Evolutionary conservation across 2,113 vertebrate species (phyloP).

Genomic region (Accipiter cooperii): DNA sequence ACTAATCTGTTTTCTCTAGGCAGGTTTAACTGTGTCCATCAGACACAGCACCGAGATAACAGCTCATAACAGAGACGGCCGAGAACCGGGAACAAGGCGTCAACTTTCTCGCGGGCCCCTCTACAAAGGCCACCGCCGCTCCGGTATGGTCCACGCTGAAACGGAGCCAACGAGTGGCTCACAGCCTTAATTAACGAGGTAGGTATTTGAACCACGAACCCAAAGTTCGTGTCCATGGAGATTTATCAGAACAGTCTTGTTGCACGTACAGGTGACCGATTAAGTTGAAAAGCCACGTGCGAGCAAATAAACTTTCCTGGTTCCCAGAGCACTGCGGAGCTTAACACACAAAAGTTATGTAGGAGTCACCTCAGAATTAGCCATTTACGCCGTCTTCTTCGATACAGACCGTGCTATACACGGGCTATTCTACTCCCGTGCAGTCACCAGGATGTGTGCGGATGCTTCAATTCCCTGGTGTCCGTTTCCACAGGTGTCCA

Average conservation of each 20-base stretch:
- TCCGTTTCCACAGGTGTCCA: not conserved
- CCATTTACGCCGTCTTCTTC: not conserved
- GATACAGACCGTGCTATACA: rapidly evolving
- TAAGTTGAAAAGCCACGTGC: not conserved
- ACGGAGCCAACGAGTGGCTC: not conserved
- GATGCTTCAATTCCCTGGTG: not conserved
- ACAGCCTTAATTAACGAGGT: not conserved
- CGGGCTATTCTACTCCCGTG: not conserved
- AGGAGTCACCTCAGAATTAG: not conserved
- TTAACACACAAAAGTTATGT: not conserved
- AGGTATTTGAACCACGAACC: not conserved
- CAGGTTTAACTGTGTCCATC: not conserved
- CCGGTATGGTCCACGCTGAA: not conserved
- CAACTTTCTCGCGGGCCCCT: not conserved
- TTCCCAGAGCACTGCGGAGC: not conserved
- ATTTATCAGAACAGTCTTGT: not conserved
- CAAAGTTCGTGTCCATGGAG: not conserved
- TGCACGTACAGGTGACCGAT: not conserved
- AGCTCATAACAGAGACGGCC: not conserved
- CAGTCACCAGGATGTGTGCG: rapidly evolving
- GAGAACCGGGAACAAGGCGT: not conserved
- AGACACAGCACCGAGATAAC: not conserved
- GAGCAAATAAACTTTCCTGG: not conserved
- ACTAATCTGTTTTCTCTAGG: not conserved
- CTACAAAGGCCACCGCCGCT: not conserved